Evolutionary conservation across 2,888 invertebrate species (phyloP).

Genomic region (Platycheirus rosarum): DNA sequence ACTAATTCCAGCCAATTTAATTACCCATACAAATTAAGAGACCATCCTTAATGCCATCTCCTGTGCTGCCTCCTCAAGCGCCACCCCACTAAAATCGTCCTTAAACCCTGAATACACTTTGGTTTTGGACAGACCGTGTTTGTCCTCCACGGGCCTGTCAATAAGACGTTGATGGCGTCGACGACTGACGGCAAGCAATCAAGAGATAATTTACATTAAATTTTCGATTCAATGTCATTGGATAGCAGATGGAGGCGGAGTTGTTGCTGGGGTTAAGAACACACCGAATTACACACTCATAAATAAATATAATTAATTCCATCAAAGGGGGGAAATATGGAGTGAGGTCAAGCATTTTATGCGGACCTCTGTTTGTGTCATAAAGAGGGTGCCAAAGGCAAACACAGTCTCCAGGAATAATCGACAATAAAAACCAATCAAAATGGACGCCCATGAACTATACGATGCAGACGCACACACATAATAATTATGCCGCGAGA

Average conservation of each 20-base stretch:
- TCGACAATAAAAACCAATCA: conserved; percentile 46
- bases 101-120: conserved; percentile 21
- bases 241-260: not conserved
- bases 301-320: conserved; percentile 47
- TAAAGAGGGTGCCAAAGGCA: conserved; percentile 29
- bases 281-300: conserved; percentile 1
- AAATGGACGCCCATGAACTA: conserved; percentile 1
- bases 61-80: conserved; percentile 1
- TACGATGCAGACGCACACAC: not conserved
- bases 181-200: conserved; percentile 26
- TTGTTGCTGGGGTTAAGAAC: not conserved
- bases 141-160: conserved; percentile 11
- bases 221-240: conserved; percentile 51
- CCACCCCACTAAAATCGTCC: conserved; percentile 8
- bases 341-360: conserved; percentile 27
- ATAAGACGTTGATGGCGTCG: not conserved
- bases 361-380: conserved; percentile 29
- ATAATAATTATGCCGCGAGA: not conserved
- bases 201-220: conserved; percentile 59
- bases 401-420: conserved; percentile 11
- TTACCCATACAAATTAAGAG: conserved; percentile 65
- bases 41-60: conserved; percentile 23
- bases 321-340: conserved; percentile 2
- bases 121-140: conserved; percentile 26
- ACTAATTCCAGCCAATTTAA: conserved; percentile 46